These are phyloP conservation scores for Champsocephalus esox DNA, from an alignment of 2,797 vertebrate species.

Conservation along the genomic window DNA sequence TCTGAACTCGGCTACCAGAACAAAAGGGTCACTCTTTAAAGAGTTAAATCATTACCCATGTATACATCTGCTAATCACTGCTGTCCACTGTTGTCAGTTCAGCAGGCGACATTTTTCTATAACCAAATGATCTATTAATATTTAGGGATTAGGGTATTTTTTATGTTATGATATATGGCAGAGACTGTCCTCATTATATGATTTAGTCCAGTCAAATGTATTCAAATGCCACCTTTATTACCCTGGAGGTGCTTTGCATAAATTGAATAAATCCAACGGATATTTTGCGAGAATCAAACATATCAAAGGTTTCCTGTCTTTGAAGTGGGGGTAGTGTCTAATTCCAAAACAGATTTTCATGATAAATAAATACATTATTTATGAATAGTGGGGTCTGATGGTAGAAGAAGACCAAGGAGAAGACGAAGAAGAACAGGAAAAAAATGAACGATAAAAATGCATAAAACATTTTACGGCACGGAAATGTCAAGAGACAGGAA, in stretches of 20 bases:
- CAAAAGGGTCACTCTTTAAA: conserved; percentile 63
- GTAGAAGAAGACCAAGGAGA: conserved; percentile 69
- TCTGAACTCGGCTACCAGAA: conserved; percentile 64
- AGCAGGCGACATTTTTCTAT: conserved; percentile 71
- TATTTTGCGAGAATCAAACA: conserved; percentile 87
- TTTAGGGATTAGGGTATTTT: conserved; percentile 73
- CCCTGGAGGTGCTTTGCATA: conserved; percentile 89
- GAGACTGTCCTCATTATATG: conserved; percentile 85
- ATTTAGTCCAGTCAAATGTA: conserved; percentile 88
- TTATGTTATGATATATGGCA: conserved; percentile 82
- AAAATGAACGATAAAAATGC: conserved; percentile 82
- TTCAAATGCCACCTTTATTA: conserved; percentile 90
- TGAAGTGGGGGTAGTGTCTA: conserved; percentile 88
- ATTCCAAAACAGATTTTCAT: conserved; percentile 90
- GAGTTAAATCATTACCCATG: conserved; percentile 69
- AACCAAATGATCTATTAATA: conserved; percentile 83
- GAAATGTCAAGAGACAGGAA: conserved; percentile 86
- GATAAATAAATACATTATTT: conserved; percentile 92
- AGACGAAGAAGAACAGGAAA: conserved; percentile 63
- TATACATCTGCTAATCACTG: conserved; percentile 74
- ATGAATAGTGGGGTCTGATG: conserved; percentile 80
- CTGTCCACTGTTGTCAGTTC: conserved; percentile 75
- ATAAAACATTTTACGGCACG: conserved; percentile 84
- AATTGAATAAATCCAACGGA: conserved; percentile 88
- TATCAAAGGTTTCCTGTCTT: conserved; percentile 90